These are phyloP conservation scores for Pica pica DNA, from an alignment of 2,113 vertebrate genomes.

Conservation along the genomic window DNA sequence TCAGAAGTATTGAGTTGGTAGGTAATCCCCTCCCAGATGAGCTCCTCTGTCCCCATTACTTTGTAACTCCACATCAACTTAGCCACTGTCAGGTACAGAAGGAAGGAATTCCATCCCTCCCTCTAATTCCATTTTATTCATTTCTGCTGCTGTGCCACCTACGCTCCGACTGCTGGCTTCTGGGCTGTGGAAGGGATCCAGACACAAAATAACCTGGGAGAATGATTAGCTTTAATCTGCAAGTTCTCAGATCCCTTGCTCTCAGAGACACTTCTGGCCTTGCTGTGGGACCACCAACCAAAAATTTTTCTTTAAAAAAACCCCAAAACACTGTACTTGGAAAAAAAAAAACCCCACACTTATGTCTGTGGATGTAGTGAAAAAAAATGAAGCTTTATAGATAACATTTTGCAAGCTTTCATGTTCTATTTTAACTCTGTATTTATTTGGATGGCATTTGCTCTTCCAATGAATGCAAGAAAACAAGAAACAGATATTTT, in stretches of 20 bases:
- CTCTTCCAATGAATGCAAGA: background rate
- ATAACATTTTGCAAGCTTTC: background rate
- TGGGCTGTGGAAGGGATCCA: background rate
- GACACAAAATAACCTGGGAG: background rate
- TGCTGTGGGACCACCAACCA: background rate
- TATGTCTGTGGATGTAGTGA: accelerated
- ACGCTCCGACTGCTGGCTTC: background rate
- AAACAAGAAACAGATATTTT: background rate
- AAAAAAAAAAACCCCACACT: background rate
- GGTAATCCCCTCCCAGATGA: background rate
- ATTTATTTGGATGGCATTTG: background rate
- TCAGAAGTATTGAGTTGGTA: background rate
- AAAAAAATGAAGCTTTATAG: background rate
- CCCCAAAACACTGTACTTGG: accelerated
- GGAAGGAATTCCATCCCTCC: background rate
- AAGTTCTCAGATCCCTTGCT: background rate
- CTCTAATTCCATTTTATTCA: background rate
- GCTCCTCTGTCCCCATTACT: background rate
- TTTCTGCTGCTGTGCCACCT: background rate
- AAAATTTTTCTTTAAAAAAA: background rate
- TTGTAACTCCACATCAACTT: background rate
- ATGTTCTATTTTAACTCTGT: background rate
- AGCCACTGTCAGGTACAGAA: background rate
- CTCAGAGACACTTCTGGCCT: background rate
- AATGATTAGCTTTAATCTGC: background rate